These are phyloP conservation scores for Ormia ochracea DNA, from an alignment of 2,888 invertebrate genomes.

Conservation along the genomic window DNA sequence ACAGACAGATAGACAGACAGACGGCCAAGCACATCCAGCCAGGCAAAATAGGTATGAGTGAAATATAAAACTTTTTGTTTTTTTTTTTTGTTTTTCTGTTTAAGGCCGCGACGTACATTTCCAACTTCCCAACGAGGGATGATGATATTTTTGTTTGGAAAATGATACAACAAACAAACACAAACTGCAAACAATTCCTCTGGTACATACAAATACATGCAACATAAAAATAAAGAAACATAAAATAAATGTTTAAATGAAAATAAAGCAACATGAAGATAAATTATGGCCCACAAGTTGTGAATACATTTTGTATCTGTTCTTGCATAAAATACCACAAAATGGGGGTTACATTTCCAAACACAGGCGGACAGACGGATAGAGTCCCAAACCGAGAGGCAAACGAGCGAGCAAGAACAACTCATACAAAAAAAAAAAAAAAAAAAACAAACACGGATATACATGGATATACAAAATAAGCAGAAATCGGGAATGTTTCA, in stretches of 20 bases:
- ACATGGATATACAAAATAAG: neutral
- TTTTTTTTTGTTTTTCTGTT: too few species aligned
- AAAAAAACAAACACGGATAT: too few species aligned
- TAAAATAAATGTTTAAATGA: conserved; percentile 56
- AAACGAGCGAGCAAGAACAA: neutral
- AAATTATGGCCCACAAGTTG: conserved; percentile 72
- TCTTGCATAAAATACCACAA: conserved; percentile 5
- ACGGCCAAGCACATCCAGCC: too few species aligned
- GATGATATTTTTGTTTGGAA: conserved; percentile 36
- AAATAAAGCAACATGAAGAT: conserved; percentile 66
- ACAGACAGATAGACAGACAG: neutral
- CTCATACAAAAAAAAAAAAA: too few species aligned
- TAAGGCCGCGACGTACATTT: too few species aligned
- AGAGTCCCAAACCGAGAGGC: neutral
- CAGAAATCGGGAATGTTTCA: neutral
- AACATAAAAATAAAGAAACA: conserved; percentile 27
- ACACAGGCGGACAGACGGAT: neutral
- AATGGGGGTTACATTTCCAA: conserved; percentile 34
- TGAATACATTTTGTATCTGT: conserved; percentile 20
- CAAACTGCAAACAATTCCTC: neutral
- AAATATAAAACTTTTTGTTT: conserved; percentile 72
- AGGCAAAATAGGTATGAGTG: conserved; percentile 65
- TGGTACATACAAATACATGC: neutral
- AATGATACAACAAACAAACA: conserved; percentile 17
- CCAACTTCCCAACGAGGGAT: conserved; percentile 35